Percentiles rank a stretch among this genome's conserved stretches.
Evolutionary conservation across 2,888 invertebrate species (phyloP).

Genomic region (Formica aserva): DNA sequence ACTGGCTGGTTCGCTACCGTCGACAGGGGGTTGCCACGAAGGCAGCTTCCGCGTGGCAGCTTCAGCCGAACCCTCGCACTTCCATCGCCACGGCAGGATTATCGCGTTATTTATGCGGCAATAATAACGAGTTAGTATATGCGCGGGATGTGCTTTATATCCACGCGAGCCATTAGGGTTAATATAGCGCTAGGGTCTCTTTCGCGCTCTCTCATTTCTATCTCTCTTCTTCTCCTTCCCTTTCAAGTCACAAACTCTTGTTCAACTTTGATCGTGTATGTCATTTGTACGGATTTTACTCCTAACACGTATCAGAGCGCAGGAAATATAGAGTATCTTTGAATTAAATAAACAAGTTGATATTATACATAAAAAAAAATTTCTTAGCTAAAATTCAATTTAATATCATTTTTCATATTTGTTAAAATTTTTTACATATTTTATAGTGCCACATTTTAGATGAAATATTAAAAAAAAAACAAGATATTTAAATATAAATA

Average conservation of each 20-base stretch:
- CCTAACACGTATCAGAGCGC: not conserved
- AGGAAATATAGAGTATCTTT: not conserved
- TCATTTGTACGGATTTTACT: slow-evolving; percentile 17
- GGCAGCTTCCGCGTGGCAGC: slow-evolving; percentile 55
- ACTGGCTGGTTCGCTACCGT: slow-evolving; percentile 44
- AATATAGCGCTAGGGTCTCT: slow-evolving; percentile 81
- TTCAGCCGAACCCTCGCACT: slow-evolving; percentile 66
- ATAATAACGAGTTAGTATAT: slow-evolving; percentile 86
- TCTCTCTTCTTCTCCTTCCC: slow-evolving; percentile 42
- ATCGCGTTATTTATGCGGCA: slow-evolving; percentile 86
- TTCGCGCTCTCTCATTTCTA: slow-evolving; percentile 58
- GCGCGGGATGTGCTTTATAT: slow-evolving; percentile 86
- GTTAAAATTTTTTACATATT: not conserved
- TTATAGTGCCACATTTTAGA: not conserved
- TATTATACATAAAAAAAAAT: not conserved
- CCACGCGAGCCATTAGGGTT: slow-evolving; percentile 85
- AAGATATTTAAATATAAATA: not conserved
- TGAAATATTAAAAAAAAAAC: not conserved
- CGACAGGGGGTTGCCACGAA: slow-evolving; percentile 50
- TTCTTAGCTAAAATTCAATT: not conserved
- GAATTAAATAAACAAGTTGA: slow-evolving; percentile 5
- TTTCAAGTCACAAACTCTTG: slow-evolving; percentile 33
- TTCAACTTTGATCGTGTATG: slow-evolving; percentile 1
- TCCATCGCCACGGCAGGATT: slow-evolving; percentile 81
- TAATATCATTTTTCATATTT: not conserved